Evolutionary conservation across 1,140 invertebrate genomes (phyloP).

Genomic region (Himalopsyche phryganea): DNA sequence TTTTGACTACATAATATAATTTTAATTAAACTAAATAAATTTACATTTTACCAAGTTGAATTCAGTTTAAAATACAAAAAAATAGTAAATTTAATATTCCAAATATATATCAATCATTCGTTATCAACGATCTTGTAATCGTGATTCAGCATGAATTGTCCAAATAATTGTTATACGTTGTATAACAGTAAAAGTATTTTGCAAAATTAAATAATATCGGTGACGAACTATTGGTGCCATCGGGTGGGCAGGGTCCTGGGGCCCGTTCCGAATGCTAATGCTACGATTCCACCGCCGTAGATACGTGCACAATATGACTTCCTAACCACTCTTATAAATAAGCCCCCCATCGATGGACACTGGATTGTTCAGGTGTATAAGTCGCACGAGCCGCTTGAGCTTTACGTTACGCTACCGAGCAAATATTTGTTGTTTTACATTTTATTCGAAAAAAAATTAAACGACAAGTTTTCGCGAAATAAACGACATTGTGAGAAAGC

Average conservation of each 20-base stretch:
- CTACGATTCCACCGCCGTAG: background rate
- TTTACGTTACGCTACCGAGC: conserved; percentile 17
- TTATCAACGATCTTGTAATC: no score
- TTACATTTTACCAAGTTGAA: no score
- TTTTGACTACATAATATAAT: no score
- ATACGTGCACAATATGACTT: conserved; percentile 12
- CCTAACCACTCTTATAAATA: conserved; percentile 32
- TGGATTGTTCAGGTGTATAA: conserved; percentile 22
- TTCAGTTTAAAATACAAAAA: no score
- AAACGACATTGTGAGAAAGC: background rate
- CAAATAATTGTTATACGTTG: no score
- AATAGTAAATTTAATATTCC: no score
- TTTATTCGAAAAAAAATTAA: conserved; percentile 6
- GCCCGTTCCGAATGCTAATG: background rate
- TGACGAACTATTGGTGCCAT: no score
- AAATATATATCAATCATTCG: no score
- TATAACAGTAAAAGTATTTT: no score
- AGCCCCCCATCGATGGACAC: conserved; percentile 19
- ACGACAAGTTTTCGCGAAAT: conserved; percentile 6
- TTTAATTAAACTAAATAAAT: no score
- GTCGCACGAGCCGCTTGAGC: conserved; percentile 12
- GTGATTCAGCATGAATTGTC: no score
- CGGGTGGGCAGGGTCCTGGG: background rate
- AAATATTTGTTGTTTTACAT: conserved; percentile 6
- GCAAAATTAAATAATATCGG: no score